phyloP scores from a whole-genome alignment of 2,888 invertebrate genomes.

The Lepetodrilus schrolli region DNA sequence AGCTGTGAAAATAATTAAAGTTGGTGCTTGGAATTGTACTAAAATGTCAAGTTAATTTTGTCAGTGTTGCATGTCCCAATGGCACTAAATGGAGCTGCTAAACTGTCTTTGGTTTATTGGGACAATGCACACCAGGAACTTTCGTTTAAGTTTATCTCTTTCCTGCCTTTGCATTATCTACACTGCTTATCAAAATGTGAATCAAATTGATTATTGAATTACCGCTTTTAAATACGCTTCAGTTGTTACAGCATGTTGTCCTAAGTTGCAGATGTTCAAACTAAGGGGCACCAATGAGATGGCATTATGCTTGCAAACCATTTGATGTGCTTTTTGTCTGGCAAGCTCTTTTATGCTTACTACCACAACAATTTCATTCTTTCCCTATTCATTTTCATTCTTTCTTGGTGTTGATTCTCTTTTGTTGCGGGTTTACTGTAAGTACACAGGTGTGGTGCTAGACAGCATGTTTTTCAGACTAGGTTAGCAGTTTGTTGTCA shows the following conservation, averaged over 20 bases:
- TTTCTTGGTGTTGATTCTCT: neutral
- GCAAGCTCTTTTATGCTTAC: constrained; percentile 11
- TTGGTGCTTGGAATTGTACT: constrained; percentile 21
- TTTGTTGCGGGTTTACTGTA: too few species aligned
- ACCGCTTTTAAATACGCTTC: constrained; percentile 20
- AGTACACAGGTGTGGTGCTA: too few species aligned
- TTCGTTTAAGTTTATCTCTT: constrained; percentile 24
- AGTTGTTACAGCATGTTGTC: constrained; percentile 26
- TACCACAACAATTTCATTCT: neutral
- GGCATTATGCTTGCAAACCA: neutral
- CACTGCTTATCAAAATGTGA: constrained; percentile 20
- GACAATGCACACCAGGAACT: constrained; percentile 20
- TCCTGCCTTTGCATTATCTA: constrained; percentile 17
- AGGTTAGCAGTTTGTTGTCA: too few species aligned
- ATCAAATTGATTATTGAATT: neutral
- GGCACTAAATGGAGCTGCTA: neutral
- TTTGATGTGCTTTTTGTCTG: constrained; percentile 24
- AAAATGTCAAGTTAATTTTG: neutral
- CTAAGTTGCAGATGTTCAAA: constrained; percentile 32
- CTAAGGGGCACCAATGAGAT: constrained; percentile 17
- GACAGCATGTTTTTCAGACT: too few species aligned
- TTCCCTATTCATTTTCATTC: neutral
- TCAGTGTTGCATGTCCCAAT: constrained; percentile 29
- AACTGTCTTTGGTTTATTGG: neutral
- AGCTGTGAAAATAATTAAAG: constrained; percentile 19